Base-by-base conservation (phyloP, 2,113 vertebrate species). In the Greenwoodochromis staneri region DNA sequence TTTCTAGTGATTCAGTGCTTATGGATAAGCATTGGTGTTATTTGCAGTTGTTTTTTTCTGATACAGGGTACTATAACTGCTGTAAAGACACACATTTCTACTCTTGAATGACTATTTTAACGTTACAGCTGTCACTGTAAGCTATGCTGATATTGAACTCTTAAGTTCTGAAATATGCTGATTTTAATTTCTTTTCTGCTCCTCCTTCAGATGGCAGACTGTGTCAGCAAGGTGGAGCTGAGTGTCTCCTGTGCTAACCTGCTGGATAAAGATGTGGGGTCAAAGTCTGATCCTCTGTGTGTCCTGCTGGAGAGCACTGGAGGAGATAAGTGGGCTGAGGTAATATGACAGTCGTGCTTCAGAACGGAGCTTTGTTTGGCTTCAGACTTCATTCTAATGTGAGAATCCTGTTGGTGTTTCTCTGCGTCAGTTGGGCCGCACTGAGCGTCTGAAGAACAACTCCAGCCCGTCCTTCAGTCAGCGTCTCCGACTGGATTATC, bases 191-290 rank as follows among this genome's bases (percentile, higher is more conserved):
- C 2, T 83, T n/a, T n/a, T 86, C 5, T 71, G 24, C 59, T 84
- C 27, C 21, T 27, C 21, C 31, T 31, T 19, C 92, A 99, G 98
- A 99, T 99, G 98, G 97, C 97, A 14, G 95, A 95, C 8, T 99
- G 97, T 13, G 96, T 98, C 87, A 94, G 96, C 47, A 95, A 97
- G 73, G 94, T 98, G 89, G 97, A 99, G 94, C 96, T 99, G 80
- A 96, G 96, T 3, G 87, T 99, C 89, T 97, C 97, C 87, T 99
- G 98, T 92, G 89, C 93, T 14, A 94, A 96, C 91, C 97, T 99
- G 36, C 96, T 99, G 90, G 97, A 99, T 93, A 97, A 96, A 93
- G 98, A 99, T 93, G 90, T 98, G 5, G 96, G 97, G 7, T 99
- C 98, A 34, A 96, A 97, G 84, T 99, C 98, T 2, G 98, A 84